Conservation (phyloP, 2,888 invertebrate species). For the Drosophila affinis region DNA sequence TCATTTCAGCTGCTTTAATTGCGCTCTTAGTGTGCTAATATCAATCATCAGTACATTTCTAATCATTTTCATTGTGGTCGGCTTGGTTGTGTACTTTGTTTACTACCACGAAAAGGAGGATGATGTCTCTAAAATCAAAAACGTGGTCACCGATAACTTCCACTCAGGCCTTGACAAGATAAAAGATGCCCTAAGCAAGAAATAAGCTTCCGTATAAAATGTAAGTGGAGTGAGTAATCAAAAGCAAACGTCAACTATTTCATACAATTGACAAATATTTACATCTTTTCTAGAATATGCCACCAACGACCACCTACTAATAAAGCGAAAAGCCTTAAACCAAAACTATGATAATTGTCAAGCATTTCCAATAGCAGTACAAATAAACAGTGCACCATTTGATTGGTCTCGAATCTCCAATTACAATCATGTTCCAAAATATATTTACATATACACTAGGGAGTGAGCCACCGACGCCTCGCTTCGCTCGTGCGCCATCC, state of each 20-base stretch:
- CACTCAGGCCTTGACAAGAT: slow-evolving; percentile 49
- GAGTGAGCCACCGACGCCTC: too few relatives aligned
- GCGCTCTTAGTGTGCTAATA: slow-evolving; percentile 76
- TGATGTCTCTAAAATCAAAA: slow-evolving; percentile 61
- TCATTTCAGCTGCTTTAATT: slow-evolving; percentile 75
- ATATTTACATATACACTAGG: background rate
- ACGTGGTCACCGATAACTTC: slow-evolving; percentile 51
- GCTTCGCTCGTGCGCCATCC: too few relatives aligned
- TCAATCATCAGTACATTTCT: slow-evolving; percentile 78
- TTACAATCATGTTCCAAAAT: slow-evolving; percentile 1
- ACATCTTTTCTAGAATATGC: slow-evolving; percentile 18
- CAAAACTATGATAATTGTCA: slow-evolving; percentile 26
- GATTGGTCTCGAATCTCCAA: slow-evolving; percentile 33
- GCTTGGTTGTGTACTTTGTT: slow-evolving; percentile 71
- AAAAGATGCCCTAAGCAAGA: slow-evolving; percentile 44
- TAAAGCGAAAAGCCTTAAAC: slow-evolving; percentile 9
- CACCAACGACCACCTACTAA: slow-evolving; percentile 6
- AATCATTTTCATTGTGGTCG: slow-evolving; percentile 73
- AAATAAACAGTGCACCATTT: slow-evolving; percentile 39
- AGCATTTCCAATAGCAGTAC: slow-evolving; percentile 45
- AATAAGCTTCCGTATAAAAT: slow-evolving; percentile 6
- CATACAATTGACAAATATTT: background rate
- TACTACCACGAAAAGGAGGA: slow-evolving; percentile 72
- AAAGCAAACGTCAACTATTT: background rate
- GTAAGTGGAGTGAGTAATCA: background rate